Percentiles rank a stretch among this genome's conserved stretches.
phyloP scores from a whole-genome alignment of 2,113 vertebrate species.

The Lepus timidus region DNA sequence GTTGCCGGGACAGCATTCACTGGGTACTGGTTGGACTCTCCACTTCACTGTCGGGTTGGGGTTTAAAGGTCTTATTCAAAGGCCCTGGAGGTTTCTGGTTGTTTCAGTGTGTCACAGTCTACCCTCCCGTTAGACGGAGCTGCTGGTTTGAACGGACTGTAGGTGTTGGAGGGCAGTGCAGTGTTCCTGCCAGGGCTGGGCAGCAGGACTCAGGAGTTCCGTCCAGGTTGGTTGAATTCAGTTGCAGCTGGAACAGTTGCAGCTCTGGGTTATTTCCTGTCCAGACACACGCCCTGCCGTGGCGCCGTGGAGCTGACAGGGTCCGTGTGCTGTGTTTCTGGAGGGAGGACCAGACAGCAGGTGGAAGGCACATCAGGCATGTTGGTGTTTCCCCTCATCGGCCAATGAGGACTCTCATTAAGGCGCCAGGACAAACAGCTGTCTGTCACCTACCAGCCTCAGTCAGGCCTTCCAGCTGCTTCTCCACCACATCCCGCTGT shows the following conservation, averaged over 20 bases:
- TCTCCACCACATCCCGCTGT: neutral
- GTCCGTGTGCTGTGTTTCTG: neutral
- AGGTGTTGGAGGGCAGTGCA: neutral
- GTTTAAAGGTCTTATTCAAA: slow-evolving; percentile 24
- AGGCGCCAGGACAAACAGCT: neutral
- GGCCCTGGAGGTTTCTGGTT: neutral
- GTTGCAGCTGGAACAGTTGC: neutral
- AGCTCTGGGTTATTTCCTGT: neutral
- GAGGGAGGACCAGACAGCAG: neutral
- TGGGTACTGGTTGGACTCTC: neutral
- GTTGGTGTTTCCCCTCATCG: neutral
- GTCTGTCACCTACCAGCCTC: neutral
- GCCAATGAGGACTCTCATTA: neutral
- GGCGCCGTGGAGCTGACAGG: no score
- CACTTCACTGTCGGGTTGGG: neutral
- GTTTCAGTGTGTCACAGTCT: neutral
- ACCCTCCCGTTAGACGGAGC: neutral
- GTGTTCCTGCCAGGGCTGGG: neutral
- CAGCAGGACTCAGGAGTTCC: neutral
- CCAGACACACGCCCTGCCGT: neutral
- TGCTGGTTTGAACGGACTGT: neutral
- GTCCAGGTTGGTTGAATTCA: neutral
- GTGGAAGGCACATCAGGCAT: neutral
- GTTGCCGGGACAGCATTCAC: fast-evolving
- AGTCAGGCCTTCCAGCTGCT: neutral